A percentile compares a stretch with the other conserved stretches of the same genome.
Evolutionary conservation across 92 coral and sea anemone species (phyloP).

Genomic region (Phymanthus crucifer): DNA sequence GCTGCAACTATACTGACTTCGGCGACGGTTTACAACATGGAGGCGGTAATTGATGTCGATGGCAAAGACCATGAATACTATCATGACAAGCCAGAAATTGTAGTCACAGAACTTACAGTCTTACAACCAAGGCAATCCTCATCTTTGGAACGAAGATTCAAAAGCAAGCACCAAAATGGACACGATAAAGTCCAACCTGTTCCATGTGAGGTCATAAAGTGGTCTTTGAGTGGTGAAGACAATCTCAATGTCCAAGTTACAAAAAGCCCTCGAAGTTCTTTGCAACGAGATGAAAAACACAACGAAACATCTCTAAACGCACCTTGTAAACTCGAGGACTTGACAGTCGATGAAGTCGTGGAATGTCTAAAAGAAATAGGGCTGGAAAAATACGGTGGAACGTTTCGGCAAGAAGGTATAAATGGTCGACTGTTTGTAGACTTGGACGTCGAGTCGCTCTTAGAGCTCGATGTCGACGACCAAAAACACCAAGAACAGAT

Average conservation of each 20-base stretch:
- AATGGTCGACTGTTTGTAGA: slow-evolving; percentile 32
- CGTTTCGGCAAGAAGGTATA: slow-evolving; percentile 20
- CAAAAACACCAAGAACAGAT: slow-evolving; percentile 11
- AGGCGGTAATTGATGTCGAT: slow-evolving; percentile 20
- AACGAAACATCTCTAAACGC: slow-evolving; percentile 7
- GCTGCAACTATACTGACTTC: too few relatives aligned
- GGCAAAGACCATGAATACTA: not conserved
- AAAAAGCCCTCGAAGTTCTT: slow-evolving; percentile 25
- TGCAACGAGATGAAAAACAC: slow-evolving; percentile 8
- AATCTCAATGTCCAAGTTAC: slow-evolving; percentile 8
- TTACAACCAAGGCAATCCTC: slow-evolving; percentile 25
- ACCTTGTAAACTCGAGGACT: slow-evolving; percentile 15
- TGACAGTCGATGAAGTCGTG: slow-evolving; percentile 28
- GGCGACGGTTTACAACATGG: not conserved
- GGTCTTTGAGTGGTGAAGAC: slow-evolving; percentile 20
- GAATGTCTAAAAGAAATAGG: slow-evolving; percentile 22
- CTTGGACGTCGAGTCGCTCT: slow-evolving; percentile 29
- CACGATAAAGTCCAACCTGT: slow-evolving; percentile 3
- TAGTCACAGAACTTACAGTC: slow-evolving; percentile 21
- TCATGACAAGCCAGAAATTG: not conserved
- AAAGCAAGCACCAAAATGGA: slow-evolving; percentile 17
- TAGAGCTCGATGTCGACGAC: slow-evolving; percentile 26
- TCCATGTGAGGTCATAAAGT: slow-evolving; percentile 21
- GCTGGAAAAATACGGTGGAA: slow-evolving; percentile 12
- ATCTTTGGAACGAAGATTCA: slow-evolving; percentile 20